These are phyloP conservation scores for Crotalus viridis DNA, from an alignment of 2,113 vertebrate genomes.

Conservation along the genomic window DNA sequence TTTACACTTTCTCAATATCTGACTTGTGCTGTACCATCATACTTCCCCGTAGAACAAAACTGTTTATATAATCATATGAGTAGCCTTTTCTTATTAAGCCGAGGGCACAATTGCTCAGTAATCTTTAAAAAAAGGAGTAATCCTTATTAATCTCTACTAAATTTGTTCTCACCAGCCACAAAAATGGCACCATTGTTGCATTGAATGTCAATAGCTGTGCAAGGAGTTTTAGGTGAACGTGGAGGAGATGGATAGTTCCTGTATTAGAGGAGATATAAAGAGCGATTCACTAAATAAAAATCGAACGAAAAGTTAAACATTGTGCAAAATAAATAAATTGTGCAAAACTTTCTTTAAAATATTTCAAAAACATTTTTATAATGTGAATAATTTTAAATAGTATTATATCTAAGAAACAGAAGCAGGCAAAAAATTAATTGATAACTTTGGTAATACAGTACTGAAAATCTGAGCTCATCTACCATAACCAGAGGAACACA, in stretches of 20 bases:
- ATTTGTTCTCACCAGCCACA: conserved; percentile 81
- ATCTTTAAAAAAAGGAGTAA: neutral
- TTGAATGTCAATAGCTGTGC: conserved; percentile 79
- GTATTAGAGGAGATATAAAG: conserved; percentile 50
- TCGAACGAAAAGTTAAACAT: neutral
- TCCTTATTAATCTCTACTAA: neutral
- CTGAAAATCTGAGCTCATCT: neutral
- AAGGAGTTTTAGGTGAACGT: conserved; percentile 68
- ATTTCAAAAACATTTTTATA: neutral
- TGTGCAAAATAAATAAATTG: neutral
- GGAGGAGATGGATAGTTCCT: conserved; percentile 86
- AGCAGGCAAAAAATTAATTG: neutral
- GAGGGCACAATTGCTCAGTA: neutral
- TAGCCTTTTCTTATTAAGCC: neutral
- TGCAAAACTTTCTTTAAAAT: neutral
- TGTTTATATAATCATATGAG: neutral
- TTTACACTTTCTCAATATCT: neutral
- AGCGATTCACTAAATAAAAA: conserved; percentile 9
- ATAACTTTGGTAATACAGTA: neutral
- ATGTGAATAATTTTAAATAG: neutral
- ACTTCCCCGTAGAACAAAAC: neutral
- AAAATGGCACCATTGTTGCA: conserved; percentile 88
- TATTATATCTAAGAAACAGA: neutral
- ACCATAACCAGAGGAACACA: neutral
- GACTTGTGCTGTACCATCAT: neutral